These are phyloP conservation scores for Calliphora vomitoria DNA, from an alignment of 2,888 invertebrate genomes.

Conservation along the genomic window DNA sequence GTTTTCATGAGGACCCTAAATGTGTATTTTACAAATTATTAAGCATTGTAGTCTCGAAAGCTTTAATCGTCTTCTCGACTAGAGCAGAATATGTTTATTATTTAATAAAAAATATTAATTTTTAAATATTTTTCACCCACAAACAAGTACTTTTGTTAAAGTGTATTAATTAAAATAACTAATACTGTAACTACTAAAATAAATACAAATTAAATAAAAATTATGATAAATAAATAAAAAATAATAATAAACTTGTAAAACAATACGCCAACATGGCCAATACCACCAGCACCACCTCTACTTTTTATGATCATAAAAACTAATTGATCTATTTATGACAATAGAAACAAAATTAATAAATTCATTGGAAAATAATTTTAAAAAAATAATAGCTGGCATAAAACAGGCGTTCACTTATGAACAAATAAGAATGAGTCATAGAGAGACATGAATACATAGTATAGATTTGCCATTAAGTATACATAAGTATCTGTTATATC, in stretches of 20 bases:
- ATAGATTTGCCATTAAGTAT: not conserved
- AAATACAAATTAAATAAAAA: slow-evolving; percentile 37
- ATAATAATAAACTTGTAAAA: not conserved
- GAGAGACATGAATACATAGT: not conserved
- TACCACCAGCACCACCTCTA: not conserved
- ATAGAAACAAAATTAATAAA: slow-evolving; percentile 26
- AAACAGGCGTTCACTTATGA: not conserved
- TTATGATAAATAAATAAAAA: slow-evolving; percentile 1
- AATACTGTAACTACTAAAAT: not conserved
- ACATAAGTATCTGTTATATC: not conserved
- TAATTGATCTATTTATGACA: slow-evolving; percentile 65
- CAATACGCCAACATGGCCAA: slow-evolving; percentile 43
- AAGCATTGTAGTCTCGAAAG: too few species aligned
- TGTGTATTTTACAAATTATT: too few species aligned
- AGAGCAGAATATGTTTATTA: too few species aligned
- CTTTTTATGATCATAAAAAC: slow-evolving; percentile 7
- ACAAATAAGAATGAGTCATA: not conserved
- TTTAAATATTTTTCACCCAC: not conserved
- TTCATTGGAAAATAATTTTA: not conserved
- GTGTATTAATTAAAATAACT: not conserved
- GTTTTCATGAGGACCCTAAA: too few species aligned
- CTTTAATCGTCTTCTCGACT: too few species aligned
- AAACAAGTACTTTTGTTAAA: not conserved
- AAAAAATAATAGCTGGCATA: not conserved
- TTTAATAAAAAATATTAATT: too few species aligned